Percentiles rank a stretch among this genome's conserved stretches.
These are phyloP conservation scores for Agonopterix subpropinquella DNA, from an alignment of 2,888 invertebrate species.

Conservation along the genomic window DNA sequence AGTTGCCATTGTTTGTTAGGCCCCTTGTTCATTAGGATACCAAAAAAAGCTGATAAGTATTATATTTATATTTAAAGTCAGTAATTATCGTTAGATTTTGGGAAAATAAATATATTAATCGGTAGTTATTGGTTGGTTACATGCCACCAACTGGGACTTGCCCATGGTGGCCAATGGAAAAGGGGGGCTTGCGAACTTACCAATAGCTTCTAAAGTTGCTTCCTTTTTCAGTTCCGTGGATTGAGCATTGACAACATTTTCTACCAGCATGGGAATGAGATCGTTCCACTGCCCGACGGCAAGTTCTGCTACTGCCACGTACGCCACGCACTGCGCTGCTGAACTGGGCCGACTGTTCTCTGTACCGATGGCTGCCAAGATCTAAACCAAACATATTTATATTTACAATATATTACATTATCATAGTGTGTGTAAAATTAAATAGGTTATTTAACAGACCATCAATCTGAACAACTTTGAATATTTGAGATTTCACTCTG, in stretches of 20 bases:
- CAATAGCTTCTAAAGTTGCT: slow-evolving; percentile 97
- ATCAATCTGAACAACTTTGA: too few relatives aligned
- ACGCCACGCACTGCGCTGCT: slow-evolving; percentile 99
- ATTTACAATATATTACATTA: too few relatives aligned
- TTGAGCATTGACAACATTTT: slow-evolving; percentile 90
- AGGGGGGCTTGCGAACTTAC: slow-evolving; percentile 47
- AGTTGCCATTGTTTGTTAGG: too few relatives aligned
- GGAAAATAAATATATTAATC: too few relatives aligned
- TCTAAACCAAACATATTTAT: slow-evolving; percentile 69
- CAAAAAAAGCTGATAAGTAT: too few relatives aligned
- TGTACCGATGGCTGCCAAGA: slow-evolving; percentile 94
- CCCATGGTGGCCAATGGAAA: neutral
- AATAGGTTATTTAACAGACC: too few relatives aligned
- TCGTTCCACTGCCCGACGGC: slow-evolving; percentile 95
- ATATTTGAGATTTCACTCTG: too few relatives aligned
- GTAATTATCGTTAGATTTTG: too few relatives aligned
- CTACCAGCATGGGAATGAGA: slow-evolving; percentile 89
- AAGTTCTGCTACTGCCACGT: slow-evolving; percentile 97
- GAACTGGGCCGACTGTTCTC: slow-evolving; percentile 97
- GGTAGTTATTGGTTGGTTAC: too few relatives aligned
- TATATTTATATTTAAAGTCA: too few relatives aligned
- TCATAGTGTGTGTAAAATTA: too few relatives aligned
- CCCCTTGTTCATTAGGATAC: too few relatives aligned
- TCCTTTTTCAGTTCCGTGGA: slow-evolving; percentile 97
- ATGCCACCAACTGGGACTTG: neutral